These are phyloP conservation scores for Drosophila subsilvestris DNA, from an alignment of 2,888 invertebrate species.

Conservation along the genomic window DNA sequence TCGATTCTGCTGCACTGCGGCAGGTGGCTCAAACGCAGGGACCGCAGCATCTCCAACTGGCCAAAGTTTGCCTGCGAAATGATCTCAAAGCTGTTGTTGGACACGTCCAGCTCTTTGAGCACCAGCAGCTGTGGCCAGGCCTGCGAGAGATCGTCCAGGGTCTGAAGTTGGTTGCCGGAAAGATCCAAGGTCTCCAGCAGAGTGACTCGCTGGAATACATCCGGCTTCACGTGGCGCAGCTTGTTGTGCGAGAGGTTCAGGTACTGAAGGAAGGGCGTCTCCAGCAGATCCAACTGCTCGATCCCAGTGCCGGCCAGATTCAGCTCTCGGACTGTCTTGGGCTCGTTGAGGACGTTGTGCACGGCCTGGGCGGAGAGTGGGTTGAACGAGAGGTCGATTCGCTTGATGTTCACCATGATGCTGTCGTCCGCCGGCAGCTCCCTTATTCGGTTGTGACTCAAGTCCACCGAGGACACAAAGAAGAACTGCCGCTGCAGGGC, in stretches of 20 bases:
- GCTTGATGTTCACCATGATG: slow-evolving; percentile 94
- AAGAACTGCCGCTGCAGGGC: slow-evolving; percentile 93
- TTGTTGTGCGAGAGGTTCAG: slow-evolving; percentile 92
- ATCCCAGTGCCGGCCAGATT: slow-evolving; percentile 93
- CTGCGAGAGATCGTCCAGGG: slow-evolving; percentile 87
- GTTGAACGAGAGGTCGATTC: slow-evolving; percentile 93
- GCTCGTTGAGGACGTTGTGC: slow-evolving; percentile 91
- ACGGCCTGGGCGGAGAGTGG: slow-evolving; percentile 91
- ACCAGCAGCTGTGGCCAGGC: slow-evolving; percentile 89
- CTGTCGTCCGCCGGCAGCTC: slow-evolving; percentile 93
- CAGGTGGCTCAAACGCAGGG: slow-evolving; percentile 88
- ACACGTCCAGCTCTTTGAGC: slow-evolving; percentile 90
- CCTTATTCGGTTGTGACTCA: slow-evolving; percentile 90
- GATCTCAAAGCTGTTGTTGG: slow-evolving; percentile 91
- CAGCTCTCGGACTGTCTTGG: slow-evolving; percentile 92
- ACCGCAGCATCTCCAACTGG: slow-evolving; percentile 87
- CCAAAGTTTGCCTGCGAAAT: slow-evolving; percentile 92
- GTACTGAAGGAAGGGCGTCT: slow-evolving; percentile 92
- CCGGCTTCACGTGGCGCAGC: slow-evolving; percentile 87
- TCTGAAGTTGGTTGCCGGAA: slow-evolving; percentile 88
- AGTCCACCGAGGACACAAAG: slow-evolving; percentile 90
- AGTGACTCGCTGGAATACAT: slow-evolving; percentile 91
- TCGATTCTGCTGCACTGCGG: slow-evolving; percentile 90
- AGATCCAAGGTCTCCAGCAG: slow-evolving; percentile 91
- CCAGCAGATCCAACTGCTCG: slow-evolving; percentile 87